These are phyloP conservation scores for Accipiter cooperii DNA, from an alignment of 2,113 vertebrate genomes.

Conservation along the genomic window DNA sequence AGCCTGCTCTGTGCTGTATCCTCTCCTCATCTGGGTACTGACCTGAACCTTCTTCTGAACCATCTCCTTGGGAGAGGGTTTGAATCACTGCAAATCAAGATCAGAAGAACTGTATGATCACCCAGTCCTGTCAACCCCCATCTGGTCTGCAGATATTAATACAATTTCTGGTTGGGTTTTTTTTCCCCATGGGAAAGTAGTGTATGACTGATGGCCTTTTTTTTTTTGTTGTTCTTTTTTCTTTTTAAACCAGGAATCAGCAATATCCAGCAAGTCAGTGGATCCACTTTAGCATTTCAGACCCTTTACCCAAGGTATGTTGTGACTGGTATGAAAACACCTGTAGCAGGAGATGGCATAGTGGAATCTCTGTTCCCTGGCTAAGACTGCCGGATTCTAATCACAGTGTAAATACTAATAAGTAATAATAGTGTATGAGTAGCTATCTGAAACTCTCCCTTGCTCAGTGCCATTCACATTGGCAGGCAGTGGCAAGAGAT, in stretches of 20 bases:
- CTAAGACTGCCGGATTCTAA: neutral
- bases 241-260: neutral
- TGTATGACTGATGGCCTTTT: neutral
- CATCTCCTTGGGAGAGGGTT: neutral
- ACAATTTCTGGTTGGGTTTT: rapidly evolving
- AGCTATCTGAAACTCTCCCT: neutral
- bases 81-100: neutral
- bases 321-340: neutral
- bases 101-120: neutral
- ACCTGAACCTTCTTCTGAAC: neutral
- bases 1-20: neutral
- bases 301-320: neutral
- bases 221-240: too few species aligned
- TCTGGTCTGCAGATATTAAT: neutral
- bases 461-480: neutral
- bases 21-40: neutral
- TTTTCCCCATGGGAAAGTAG: neutral
- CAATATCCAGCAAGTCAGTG: neutral
- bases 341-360: neutral
- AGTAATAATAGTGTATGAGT: neutral
- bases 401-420: neutral
- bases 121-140: neutral
- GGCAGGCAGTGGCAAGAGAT: conserved; percentile 3
- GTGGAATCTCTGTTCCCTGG: neutral
- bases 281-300: neutral